Conservation (phyloP, 1,140 invertebrate genomes). For the Pachypsylla venusta region DNA sequence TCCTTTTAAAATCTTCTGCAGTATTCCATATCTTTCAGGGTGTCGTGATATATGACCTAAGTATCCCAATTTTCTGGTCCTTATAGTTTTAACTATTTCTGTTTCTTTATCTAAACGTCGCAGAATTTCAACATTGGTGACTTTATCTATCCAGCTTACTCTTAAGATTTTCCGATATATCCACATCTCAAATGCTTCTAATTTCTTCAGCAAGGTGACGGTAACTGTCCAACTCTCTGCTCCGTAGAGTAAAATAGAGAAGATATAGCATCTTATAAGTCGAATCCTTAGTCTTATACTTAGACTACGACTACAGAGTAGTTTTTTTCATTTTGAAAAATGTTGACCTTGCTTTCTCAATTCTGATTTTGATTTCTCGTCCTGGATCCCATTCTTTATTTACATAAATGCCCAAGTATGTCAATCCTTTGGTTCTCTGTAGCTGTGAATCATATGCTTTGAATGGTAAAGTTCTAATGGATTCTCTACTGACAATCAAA, state of each 20-base stretch:
- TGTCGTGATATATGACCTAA: too few species aligned
- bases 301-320: constrained; percentile 5
- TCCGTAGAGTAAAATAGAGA: constrained; percentile 13
- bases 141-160: too few species aligned
- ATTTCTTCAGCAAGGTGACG: constrained; percentile 9
- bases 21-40: too few species aligned
- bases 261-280: constrained; percentile 13
- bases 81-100: too few species aligned
- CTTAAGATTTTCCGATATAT: constrained; percentile 1
- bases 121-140: too few species aligned
- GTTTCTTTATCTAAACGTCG: too few species aligned
- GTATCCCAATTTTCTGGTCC: too few species aligned
- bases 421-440: neutral
- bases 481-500: neutral
- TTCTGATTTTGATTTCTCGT: constrained; percentile 9
- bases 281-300: constrained; percentile 9
- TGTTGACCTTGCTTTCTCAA: constrained; percentile 10
- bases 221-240: constrained; percentile 13
- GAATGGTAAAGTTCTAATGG: neutral
- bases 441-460: neutral
- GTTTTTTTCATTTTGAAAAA: neutral
- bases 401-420: neutral
- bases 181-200: constrained; percentile 16
- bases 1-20: too few species aligned
- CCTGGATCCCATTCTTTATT: neutral